Percentiles rank a stretch among this genome's conserved stretches.
phyloP scores from a whole-genome alignment of 2,888 invertebrate species.

The Acanthosepion esculentum region DNA sequence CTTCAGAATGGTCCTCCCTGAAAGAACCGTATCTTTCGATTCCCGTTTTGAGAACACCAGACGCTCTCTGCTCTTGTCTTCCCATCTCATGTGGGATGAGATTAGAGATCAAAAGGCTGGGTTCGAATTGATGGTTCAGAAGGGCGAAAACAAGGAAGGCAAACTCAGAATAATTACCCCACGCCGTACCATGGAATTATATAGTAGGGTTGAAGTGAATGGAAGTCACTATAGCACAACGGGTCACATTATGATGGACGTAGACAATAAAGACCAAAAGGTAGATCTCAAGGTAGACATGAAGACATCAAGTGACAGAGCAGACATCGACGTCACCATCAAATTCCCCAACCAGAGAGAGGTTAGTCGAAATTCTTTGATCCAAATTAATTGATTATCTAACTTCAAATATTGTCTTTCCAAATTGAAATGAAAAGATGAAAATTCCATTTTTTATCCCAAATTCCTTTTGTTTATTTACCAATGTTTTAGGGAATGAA shows the following conservation, averaged over 20 bases:
- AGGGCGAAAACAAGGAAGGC: not conserved
- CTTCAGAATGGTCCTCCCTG: not conserved
- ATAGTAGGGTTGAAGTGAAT: not conserved
- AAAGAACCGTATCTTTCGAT: not conserved
- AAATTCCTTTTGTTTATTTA: not conserved
- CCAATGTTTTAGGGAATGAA: not conserved
- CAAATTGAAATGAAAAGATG: not conserved
- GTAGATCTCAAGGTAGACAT: not conserved
- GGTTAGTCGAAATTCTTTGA: not conserved
- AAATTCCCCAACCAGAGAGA: constrained; percentile 35
- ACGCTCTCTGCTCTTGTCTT: not conserved
- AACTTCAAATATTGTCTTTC: not conserved
- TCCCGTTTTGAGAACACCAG: not conserved
- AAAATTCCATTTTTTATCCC: not conserved
- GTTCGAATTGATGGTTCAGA: not conserved
- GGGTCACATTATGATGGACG: not conserved
- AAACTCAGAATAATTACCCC: not conserved
- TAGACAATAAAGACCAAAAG: not conserved
- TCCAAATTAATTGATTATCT: no score
- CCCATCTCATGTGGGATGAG: not conserved
- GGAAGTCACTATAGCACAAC: not conserved
- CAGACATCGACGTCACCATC: not conserved
- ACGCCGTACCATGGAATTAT: not conserved
- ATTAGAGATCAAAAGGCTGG: not conserved
- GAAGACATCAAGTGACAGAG: not conserved